A percentile compares a stretch with the other conserved stretches of the same genome.
phyloP scores from a whole-genome alignment of 2,113 vertebrate species.

The Macheiramphus alcinus region DNA sequence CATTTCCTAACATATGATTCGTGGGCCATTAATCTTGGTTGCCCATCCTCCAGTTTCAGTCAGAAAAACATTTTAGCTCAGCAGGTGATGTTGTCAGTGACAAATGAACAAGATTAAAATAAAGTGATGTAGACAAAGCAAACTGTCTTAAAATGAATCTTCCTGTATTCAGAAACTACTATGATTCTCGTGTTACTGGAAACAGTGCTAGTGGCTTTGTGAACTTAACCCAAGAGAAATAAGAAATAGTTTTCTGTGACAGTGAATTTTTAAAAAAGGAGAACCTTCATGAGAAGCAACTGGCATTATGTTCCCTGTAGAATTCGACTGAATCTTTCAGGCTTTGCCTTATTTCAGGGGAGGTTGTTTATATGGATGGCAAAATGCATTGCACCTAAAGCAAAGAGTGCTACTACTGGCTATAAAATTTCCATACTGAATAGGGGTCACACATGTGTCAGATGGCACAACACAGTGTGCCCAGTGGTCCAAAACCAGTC shows the following conservation, averaged over 20 bases:
- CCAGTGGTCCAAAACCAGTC: background rate
- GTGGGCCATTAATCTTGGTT: constrained; percentile 54
- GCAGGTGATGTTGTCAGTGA: constrained; percentile 68
- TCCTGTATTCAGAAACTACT: background rate
- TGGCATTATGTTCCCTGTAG: background rate
- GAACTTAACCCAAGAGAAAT: background rate
- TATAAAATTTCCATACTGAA: background rate
- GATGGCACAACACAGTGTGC: background rate
- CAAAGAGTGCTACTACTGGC: background rate
- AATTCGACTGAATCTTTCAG: background rate
- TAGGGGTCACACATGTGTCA: background rate
- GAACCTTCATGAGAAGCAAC: background rate
- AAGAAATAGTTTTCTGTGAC: background rate
- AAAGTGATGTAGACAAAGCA: constrained; percentile 48
- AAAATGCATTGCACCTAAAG: background rate
- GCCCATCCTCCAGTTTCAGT: constrained; percentile 22
- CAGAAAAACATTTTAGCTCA: constrained; percentile 61
- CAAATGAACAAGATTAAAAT: constrained; percentile 64
- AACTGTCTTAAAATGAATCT: constrained; percentile 34
- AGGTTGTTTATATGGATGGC: background rate
- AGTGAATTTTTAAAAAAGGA: background rate
- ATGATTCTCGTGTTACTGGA: background rate
- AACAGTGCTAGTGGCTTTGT: background rate
- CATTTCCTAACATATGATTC: constrained; percentile 1
- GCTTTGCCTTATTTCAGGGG: background rate